A percentile compares a stretch with the other conserved stretches of the same genome.
Evolutionary conservation across 1,140 invertebrate genomes (phyloP).

Genomic region (Euglossa dilemma): DNA sequence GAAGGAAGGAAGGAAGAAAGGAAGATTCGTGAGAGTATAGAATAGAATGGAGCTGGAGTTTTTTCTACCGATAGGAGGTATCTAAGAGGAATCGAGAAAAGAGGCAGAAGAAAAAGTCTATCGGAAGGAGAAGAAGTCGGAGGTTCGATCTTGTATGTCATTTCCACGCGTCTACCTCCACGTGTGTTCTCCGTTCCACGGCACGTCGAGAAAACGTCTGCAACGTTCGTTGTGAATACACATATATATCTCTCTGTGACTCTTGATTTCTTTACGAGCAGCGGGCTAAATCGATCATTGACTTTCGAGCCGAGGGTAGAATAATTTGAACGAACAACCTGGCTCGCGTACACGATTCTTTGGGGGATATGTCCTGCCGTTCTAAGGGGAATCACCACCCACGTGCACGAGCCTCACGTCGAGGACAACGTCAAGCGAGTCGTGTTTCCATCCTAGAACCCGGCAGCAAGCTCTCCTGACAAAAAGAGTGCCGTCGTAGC

Average conservation of each 20-base stretch:
- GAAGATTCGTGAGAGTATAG: slow-evolving; percentile 25
- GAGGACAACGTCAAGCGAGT: slow-evolving; percentile 64
- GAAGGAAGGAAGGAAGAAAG: slow-evolving; percentile 13
- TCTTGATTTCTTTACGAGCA: not conserved
- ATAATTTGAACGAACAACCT: slow-evolving; percentile 24
- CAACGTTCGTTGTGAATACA: not conserved
- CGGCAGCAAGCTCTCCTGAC: slow-evolving; percentile 67
- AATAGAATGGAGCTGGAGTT: slow-evolving; percentile 57
- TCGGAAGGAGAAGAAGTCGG: not conserved
- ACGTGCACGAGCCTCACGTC: slow-evolving; percentile 60
- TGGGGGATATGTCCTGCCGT: slow-evolving; percentile 68
- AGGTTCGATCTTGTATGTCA: slow-evolving; percentile 29
- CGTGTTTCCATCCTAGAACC: slow-evolving; percentile 61
- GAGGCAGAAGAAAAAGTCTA: slow-evolving; percentile 5
- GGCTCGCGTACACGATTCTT: slow-evolving; percentile 61
- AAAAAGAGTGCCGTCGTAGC: slow-evolving; percentile 54
- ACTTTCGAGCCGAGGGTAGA: not conserved
- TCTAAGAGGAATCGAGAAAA: slow-evolving; percentile 32
- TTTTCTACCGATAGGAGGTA: slow-evolving; percentile 64
- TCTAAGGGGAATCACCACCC: slow-evolving; percentile 63
- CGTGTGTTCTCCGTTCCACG: slow-evolving; percentile 47
- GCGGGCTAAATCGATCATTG: not conserved
- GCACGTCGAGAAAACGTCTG: slow-evolving; percentile 21
- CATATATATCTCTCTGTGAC: slow-evolving; percentile 4
- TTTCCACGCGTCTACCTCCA: slow-evolving; percentile 53